Evolutionary conservation across 1,140 invertebrate genomes (phyloP).

Genomic region (Telenomus remus): DNA sequence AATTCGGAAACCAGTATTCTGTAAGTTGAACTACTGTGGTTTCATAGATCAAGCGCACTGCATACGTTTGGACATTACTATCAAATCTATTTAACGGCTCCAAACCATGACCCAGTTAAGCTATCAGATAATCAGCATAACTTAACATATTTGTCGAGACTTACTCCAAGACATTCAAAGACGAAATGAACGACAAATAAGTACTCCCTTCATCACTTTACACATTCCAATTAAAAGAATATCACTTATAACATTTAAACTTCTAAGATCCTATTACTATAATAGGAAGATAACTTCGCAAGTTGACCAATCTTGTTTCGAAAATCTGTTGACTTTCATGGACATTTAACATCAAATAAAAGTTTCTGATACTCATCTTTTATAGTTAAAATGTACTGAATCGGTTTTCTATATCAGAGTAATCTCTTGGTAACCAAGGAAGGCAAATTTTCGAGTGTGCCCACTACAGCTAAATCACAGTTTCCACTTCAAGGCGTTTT

Average conservation of each 20-base stretch:
- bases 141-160: neutral
- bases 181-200: too few relatives aligned
- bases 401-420: constrained; percentile 13
- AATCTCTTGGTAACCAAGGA: constrained; percentile 10
- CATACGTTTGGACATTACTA: constrained; percentile 1
- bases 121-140: neutral
- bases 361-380: neutral
- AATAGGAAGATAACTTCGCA: too few relatives aligned
- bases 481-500: constrained; percentile 37
- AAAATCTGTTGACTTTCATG: too few relatives aligned
- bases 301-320: too few relatives aligned
- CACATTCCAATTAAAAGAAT: too few relatives aligned
- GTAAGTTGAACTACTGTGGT: neutral
- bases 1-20: neutral
- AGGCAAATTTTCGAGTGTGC: constrained; percentile 9
- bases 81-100: neutral
- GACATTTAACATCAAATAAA: too few relatives aligned
- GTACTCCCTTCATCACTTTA: too few relatives aligned
- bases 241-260: too few relatives aligned
- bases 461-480: constrained; percentile 21
- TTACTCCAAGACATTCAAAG: neutral
- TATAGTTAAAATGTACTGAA: neutral
- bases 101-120: neutral
- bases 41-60: neutral
- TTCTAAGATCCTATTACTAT: too few relatives aligned